Percentiles rank a stretch among this genome's conserved stretches.
Conservation (phyloP, 2,797 vertebrate genomes). For the Hydrophis major region DNA sequence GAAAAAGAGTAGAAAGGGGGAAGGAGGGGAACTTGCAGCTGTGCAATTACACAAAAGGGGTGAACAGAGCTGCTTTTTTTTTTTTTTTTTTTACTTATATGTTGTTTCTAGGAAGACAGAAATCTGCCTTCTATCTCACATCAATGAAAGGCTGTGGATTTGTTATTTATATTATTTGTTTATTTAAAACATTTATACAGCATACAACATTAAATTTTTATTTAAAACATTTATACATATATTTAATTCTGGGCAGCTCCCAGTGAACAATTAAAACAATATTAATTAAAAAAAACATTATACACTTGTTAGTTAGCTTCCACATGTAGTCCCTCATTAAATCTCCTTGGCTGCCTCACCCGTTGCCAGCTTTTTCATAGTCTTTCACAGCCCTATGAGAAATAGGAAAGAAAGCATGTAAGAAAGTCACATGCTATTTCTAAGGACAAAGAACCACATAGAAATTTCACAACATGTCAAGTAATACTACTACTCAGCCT, state of each 20-base stretch:
- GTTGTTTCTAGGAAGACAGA: constrained; percentile 50
- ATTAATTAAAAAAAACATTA: background rate
- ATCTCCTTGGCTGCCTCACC: background rate
- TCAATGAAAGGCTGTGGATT: background rate
- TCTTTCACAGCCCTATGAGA: background rate
- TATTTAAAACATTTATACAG: background rate
- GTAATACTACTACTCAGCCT: constrained; percentile 31
- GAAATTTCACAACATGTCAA: background rate
- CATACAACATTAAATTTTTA: background rate
- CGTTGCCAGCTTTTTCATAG: background rate
- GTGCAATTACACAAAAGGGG: constrained; percentile 57
- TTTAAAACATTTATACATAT: background rate
- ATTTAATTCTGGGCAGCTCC: background rate
- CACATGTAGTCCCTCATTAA: background rate
- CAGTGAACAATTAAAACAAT: background rate
- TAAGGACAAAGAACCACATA: background rate
- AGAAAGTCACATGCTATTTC: background rate
- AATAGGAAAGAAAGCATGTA: background rate
- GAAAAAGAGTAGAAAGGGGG: constrained; percentile 69
- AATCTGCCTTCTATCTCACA: background rate
- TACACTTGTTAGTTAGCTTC: background rate
- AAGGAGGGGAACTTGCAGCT: constrained; percentile 62
- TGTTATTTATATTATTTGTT: background rate
- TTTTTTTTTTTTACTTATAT: constrained; percentile 61
- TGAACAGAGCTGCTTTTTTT: constrained; percentile 59